Base-by-base conservation (phyloP, 2,797 vertebrate species). In the Anomalospiza imberbis region DNA sequence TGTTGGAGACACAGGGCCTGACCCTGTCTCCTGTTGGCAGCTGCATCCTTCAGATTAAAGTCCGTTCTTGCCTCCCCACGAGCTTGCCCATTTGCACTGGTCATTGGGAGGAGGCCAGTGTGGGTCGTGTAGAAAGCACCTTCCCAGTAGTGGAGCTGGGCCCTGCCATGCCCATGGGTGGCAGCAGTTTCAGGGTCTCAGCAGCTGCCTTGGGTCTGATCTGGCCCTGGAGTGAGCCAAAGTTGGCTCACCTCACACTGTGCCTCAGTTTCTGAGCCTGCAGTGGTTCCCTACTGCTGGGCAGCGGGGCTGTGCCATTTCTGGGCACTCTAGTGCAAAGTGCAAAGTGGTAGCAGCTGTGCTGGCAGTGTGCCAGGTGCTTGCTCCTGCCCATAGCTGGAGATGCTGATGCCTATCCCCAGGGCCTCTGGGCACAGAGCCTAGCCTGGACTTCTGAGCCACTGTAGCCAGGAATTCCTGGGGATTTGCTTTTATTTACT, bases 221-320 rank as follows among this genome's bases (percentile, higher is more conserved):
- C 34, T 13, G 17, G 7, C 51, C 8, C 67, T 63, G 75, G 48
- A 53, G 55, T 1, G 2, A 75, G 22, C 20, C 0, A 0, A 45
- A 29, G 13, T 20, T 89, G 48, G 12, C 45, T 85, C 29, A 24
- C 25, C 32, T 91, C 24, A 25, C 21, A 10, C n/a, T 0, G 1
- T 92, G 54, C 70, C 68, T 93, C 61, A 29, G 57, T 85, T 80
- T 91, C n/a, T 1, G 1, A 53, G 7, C 12, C 22, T 50, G 17
- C 17, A 44, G 29, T 50, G 32, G 18, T 40, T 93, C 21, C 32
- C 4, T 6, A 26, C 10, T 0, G 0, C 40, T 65, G 71, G 53
- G 14, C 22, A 40, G 3, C 0, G 1, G 51, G n/a, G 24, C 57
- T 0, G 1, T 85, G 68, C 22, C 0, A 0, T 71, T 63, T 32